Conservation (phyloP, 1,140 invertebrate species). For the Cherax destructor region DNA sequence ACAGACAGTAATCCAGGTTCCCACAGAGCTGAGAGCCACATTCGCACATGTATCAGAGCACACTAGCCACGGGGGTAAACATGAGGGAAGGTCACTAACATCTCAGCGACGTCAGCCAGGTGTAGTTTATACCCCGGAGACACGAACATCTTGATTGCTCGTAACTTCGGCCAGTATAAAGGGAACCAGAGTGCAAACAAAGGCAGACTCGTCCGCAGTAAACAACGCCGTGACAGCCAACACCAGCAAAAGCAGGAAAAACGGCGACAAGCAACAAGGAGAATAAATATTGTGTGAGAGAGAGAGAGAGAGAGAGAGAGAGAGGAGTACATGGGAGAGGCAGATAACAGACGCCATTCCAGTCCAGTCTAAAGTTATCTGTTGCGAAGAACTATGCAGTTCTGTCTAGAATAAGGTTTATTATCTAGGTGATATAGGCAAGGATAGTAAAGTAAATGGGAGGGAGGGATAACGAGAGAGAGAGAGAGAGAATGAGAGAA, state of each 20-base stretch:
- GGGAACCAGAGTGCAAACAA: background rate
- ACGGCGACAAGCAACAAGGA: background rate
- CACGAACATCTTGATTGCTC: background rate
- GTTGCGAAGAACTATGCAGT: too few relatives aligned
- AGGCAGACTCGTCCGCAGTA: too few relatives aligned
- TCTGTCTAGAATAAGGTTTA: too few relatives aligned
- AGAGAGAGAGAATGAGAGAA: too few relatives aligned
- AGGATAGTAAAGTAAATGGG: too few relatives aligned
- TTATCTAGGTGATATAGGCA: too few relatives aligned
- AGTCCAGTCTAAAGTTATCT: too few relatives aligned
- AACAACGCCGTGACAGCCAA: too few relatives aligned
- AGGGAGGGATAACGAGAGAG: too few relatives aligned
- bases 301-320: background rate
- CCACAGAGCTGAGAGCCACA: background rate
- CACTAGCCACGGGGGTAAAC: too few relatives aligned
- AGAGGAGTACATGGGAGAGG: background rate
- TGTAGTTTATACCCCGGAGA: background rate
- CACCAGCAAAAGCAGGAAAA: background rate
- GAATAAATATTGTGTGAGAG: background rate
- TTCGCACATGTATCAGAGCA: too few relatives aligned
- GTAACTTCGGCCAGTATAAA: background rate
- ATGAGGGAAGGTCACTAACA: background rate
- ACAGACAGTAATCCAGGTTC: background rate
- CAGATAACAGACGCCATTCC: background rate
- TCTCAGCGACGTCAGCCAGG: background rate